Evolutionary conservation across 2,888 invertebrate genomes (phyloP).

Genomic region (Eilema griseolum): DNA sequence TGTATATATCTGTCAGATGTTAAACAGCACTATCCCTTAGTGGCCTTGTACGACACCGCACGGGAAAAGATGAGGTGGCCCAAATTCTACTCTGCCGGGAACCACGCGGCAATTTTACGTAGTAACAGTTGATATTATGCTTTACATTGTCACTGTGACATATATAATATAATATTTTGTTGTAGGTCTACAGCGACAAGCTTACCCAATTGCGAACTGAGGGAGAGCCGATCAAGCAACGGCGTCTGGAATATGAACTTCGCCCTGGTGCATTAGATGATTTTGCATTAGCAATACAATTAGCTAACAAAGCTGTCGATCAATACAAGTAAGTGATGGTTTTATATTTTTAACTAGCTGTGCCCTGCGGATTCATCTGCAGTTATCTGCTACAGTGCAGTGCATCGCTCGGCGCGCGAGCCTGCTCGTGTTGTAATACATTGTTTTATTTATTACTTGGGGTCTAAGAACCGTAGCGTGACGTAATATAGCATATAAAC

Average conservation of each 20-base stretch:
- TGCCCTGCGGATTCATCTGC: not conserved
- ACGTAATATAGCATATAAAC: too few relatives aligned
- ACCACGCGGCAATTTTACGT: too few relatives aligned
- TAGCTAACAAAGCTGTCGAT: slow-evolving; percentile 93
- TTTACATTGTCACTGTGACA: not conserved
- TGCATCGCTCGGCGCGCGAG: too few relatives aligned
- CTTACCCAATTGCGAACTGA: slow-evolving; percentile 89
- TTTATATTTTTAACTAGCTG: not conserved
- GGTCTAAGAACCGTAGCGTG: too few relatives aligned
- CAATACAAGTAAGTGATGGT: slow-evolving; percentile 85
- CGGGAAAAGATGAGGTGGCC: too few relatives aligned
- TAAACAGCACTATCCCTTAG: too few relatives aligned
- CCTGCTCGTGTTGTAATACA: too few relatives aligned
- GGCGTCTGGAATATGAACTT: slow-evolving; percentile 93
- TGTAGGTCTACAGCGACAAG: slow-evolving; percentile 88
- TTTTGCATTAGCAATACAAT: slow-evolving; percentile 91
- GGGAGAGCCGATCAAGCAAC: slow-evolving; percentile 96
- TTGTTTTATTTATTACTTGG: too few relatives aligned
- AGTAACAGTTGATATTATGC: not conserved
- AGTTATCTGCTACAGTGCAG: too few relatives aligned
- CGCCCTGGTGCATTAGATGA: slow-evolving; percentile 94
- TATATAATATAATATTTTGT: not conserved
- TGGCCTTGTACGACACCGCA: too few relatives aligned
- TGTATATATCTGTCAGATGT: too few relatives aligned
- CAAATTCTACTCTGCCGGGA: too few relatives aligned